Evolutionary conservation across 1,140 invertebrate genomes (phyloP).

Genomic region (Hylaeus anthracinus): DNA sequence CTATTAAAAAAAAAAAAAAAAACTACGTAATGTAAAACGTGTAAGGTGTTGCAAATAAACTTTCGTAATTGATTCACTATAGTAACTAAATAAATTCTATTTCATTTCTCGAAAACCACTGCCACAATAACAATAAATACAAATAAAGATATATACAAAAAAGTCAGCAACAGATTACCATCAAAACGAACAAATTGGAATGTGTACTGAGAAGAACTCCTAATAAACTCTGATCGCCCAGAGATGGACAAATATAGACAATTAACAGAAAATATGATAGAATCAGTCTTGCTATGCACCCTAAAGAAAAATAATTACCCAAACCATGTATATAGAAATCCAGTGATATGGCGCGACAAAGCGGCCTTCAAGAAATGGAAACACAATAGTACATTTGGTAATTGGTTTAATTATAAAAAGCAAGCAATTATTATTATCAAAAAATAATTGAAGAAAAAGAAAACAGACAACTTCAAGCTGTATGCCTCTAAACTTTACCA

Average conservation of each 20-base stretch:
- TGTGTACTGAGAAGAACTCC: too few relatives aligned
- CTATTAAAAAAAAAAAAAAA: too few relatives aligned
- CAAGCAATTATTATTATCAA: not conserved
- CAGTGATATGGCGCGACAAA: conserved; percentile 16
- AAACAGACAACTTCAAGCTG: not conserved
- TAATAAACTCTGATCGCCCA: not conserved
- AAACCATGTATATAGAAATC: not conserved
- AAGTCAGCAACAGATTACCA: not conserved
- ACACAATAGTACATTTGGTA: not conserved
- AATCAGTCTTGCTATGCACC: not conserved
- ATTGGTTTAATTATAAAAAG: conserved; percentile 21
- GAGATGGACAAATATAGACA: not conserved
- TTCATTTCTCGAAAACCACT: too few relatives aligned
- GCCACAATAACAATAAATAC: too few relatives aligned
- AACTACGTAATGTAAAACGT: too few relatives aligned
- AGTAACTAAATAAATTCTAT: too few relatives aligned
- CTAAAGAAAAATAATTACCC: not conserved
- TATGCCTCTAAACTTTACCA: not conserved
- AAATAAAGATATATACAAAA: not conserved
- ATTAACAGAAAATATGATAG: not conserved
- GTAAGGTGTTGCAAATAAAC: too few relatives aligned
- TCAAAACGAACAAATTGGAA: not conserved
- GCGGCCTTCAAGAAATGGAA: conserved; percentile 21
- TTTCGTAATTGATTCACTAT: too few relatives aligned
- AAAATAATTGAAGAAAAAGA: conserved; percentile 23